Evolutionary conservation across 1,140 invertebrate genomes (phyloP).

Genomic region (Drosophila aff.): DNA sequence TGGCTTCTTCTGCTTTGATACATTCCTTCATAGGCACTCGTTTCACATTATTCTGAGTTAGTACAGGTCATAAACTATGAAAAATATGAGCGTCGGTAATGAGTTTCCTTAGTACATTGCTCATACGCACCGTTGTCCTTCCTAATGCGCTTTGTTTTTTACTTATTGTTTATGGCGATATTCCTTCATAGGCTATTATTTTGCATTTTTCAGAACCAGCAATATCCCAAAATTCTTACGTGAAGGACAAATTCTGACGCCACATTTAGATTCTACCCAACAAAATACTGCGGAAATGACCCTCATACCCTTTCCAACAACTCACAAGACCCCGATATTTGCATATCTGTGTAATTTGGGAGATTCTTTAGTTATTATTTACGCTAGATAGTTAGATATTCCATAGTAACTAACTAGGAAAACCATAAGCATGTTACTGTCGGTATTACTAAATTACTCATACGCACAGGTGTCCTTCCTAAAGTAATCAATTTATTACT

Average conservation of each 20-base stretch:
- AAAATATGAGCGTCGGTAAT: background rate
- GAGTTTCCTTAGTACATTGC: background rate
- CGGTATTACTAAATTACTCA: too few species aligned
- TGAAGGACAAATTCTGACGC: too few species aligned
- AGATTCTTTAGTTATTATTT: background rate
- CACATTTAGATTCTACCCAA: too few species aligned
- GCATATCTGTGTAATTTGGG: too few species aligned
- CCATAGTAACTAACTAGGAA: background rate
- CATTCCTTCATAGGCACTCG: background rate
- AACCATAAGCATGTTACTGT: too few species aligned
- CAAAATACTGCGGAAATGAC: too few species aligned
- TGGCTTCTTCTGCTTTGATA: background rate
- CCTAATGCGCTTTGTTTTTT: too few species aligned
- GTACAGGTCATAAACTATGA: background rate
- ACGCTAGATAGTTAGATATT: background rate
- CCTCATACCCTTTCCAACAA: too few species aligned
- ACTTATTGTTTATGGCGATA: background rate
- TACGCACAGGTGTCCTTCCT: background rate
- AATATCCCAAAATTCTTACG: too few species aligned
- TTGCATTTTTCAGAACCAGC: background rate
- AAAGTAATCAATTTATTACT: background rate
- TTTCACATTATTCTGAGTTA: background rate
- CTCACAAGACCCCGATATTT: too few species aligned
- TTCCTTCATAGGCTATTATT: background rate
- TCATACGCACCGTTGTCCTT: constrained; percentile 14